A percentile compares a stretch with the other conserved stretches of the same genome.
Evolutionary conservation across 2,113 vertebrate species (phyloP).

Genomic region (Hyaena hyaena): DNA sequence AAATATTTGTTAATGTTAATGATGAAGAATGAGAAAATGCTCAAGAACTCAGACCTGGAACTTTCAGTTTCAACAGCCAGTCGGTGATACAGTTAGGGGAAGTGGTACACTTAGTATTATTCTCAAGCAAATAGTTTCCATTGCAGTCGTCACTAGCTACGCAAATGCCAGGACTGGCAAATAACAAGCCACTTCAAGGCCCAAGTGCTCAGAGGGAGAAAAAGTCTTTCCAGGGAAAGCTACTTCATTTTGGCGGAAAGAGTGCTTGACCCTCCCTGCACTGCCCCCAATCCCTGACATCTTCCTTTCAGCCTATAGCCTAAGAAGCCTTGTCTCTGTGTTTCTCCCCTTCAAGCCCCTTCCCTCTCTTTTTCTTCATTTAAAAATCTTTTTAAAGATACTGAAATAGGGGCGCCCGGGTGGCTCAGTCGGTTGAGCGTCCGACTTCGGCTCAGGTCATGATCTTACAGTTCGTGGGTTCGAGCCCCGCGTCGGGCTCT

Average conservation of each 20-base stretch:
- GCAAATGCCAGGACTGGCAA: not conserved
- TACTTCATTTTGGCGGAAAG: not conserved
- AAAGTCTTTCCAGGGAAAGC: not conserved
- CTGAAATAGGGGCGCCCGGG: too few species aligned
- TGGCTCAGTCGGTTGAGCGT: too few species aligned
- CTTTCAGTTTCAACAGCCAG: not conserved
- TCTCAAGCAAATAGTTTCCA: slow-evolving; percentile 54
- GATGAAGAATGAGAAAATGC: not conserved
- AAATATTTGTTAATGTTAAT: slow-evolving; percentile 29
- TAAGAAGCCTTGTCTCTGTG: not conserved
- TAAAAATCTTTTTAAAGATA: slow-evolving; percentile 3
- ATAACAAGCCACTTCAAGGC: not conserved
- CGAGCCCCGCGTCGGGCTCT: too few species aligned
- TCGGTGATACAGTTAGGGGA: not conserved
- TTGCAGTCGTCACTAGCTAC: not conserved
- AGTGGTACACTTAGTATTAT: slow-evolving; percentile 20
- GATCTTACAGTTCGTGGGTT: too few species aligned
- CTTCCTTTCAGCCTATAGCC: not conserved
- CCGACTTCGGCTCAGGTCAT: too few species aligned
- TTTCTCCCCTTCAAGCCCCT: not conserved
- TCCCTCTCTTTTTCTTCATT: slow-evolving; percentile 20
- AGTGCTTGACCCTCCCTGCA: not conserved
- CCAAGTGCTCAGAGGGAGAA: not conserved
- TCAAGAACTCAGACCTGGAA: not conserved
- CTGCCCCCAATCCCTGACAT: not conserved